Percentiles rank a stretch among this genome's conserved stretches.
Evolutionary conservation across 2,113 vertebrate genomes (phyloP).

Genomic region (Sorex araneus): DNA sequence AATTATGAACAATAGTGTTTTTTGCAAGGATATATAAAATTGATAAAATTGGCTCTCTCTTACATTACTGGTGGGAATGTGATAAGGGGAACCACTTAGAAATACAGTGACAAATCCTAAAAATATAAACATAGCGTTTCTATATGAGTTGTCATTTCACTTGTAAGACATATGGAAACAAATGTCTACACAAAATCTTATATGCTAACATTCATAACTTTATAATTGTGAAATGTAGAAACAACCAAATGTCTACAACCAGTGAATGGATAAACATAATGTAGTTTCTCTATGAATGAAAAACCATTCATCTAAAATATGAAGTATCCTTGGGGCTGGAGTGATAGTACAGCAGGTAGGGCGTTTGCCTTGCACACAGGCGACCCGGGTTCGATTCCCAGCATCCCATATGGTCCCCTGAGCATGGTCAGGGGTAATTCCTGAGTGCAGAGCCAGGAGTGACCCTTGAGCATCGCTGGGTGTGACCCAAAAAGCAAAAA

Average conservation of each 20-base stretch:
- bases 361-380: too few species aligned
- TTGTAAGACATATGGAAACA: too few species aligned
- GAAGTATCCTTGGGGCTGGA: too few species aligned
- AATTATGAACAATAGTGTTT: background rate
- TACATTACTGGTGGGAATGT: background rate
- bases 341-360: too few species aligned
- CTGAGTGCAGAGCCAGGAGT: too few species aligned
- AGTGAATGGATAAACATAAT: conserved; percentile 17
- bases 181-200: background rate
- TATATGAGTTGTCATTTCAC: too few species aligned
- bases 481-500: too few species aligned
- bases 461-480: too few species aligned
- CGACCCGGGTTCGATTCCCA: too few species aligned
- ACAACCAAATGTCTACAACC: conserved; percentile 7
- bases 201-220: background rate
- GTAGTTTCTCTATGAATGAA: background rate
- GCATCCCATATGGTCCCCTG: too few species aligned
- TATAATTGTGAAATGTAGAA: background rate
- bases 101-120: conserved; percentile 24
- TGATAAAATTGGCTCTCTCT: background rate
- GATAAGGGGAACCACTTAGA: background rate
- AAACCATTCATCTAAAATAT: conserved; percentile 1
- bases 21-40: background rate
- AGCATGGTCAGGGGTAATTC: too few species aligned
- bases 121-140: too few species aligned